Base-by-base conservation (phyloP, 2,888 invertebrate genomes). In the Tenthredo scrophulariae region DNA sequence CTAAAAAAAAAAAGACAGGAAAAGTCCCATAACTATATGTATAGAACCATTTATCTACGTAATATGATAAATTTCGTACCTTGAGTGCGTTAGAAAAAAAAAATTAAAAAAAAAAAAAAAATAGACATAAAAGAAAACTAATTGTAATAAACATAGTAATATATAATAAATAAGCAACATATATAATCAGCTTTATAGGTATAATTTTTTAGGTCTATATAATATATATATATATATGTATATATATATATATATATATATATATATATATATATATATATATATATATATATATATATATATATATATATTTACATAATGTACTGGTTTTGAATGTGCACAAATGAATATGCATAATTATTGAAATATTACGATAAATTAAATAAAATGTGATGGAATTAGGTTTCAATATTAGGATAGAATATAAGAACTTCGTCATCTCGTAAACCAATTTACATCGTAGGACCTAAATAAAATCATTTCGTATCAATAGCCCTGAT, bases 101-200 rank as follows among this genome's bases (percentile, higher is more conserved):
- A 22, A 90, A 54, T n/a, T n/a, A 85, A 89, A 89, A 88, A 87
- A 88, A 67, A 89, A 89, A 91, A 91, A 89, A 87, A 90, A 91
- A 91, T 87, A 91, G 91, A 89, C 87, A 85, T 87, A 89, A 75
- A 86, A 89, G 88, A 89, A 87, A 87, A 58, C n/a, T 58, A 15
- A 58, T 79, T 13, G 62, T 62, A 79, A 79, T 79, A 79, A 79
- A 79, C 79, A 22, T 79, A 79, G 62, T 79, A 79, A 79, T 79
- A 87, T 89, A 89, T 88, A 91, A 91, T 91, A 91, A 91, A 91
- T 91, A 91, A 91, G 91, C 90, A 90, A 89, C 88, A 88, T 89
- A 89, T 88, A 90, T 88, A 87, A 87, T 90, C 88, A 88, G 86
- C 87, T 89, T 88, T 89, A 89, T 86, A 85, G 29, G 43, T 79